Evolutionary conservation across 2,797 vertebrate species (phyloP).

Genomic region (Xiphophorus birchmanni): DNA sequence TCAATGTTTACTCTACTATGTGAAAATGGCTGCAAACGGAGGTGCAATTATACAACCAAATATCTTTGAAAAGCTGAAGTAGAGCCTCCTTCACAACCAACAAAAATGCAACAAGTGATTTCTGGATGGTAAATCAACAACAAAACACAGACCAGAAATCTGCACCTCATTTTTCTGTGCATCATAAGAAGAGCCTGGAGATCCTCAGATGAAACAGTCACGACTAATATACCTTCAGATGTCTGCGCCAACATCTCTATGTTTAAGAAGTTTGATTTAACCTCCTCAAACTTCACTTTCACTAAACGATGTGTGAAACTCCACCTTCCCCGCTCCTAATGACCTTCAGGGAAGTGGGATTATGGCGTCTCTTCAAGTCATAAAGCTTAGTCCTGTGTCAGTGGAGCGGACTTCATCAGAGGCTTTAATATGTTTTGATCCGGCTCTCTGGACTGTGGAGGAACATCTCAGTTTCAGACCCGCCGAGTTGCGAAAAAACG

Average conservation of each 20-base stretch:
- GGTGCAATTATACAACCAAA: too few species aligned
- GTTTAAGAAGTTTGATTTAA: not conserved
- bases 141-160: not conserved
- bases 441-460: constrained; percentile 43
- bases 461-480: constrained; percentile 27
- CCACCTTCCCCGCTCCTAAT: not conserved
- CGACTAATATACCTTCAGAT: not conserved
- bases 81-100: too few species aligned
- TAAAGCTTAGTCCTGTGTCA: constrained; percentile 47
- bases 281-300: not conserved
- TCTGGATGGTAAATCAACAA: too few species aligned
- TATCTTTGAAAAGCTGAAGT: too few species aligned
- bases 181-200: not conserved
- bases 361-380: constrained; percentile 28
- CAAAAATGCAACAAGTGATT: too few species aligned
- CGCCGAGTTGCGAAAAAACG: constrained; percentile 86
- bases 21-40: too few species aligned
- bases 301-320: not conserved
- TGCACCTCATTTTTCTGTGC: not conserved
- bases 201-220: not conserved
- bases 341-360: constrained; percentile 12
- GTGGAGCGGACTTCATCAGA: constrained; percentile 27
- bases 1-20: too few species aligned
- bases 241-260: not conserved
- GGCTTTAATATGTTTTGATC: constrained; percentile 41